Percentiles rank a stretch among this genome's conserved stretches.
These are phyloP conservation scores for Boulengeromyrus knoepffleri DNA, from an alignment of 2,113 vertebrate genomes.

Conservation along the genomic window DNA sequence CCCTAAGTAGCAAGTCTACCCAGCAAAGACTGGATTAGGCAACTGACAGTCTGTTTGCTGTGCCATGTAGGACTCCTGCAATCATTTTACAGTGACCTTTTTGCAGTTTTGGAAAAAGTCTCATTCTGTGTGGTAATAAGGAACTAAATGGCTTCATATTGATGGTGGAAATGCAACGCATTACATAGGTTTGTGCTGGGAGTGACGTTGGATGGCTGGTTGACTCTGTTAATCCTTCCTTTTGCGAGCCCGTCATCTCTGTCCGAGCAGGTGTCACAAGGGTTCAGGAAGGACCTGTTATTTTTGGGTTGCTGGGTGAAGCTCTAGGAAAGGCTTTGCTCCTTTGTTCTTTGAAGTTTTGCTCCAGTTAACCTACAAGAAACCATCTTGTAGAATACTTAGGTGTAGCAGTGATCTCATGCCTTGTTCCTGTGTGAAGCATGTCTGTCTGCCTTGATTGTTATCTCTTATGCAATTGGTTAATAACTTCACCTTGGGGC, in stretches of 20 bases:
- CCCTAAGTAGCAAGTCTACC: slow-evolving; percentile 29
- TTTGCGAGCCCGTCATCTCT: neutral
- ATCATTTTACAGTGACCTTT: neutral
- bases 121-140: neutral
- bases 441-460: neutral
- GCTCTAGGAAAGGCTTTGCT: neutral
- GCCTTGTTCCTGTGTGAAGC: neutral
- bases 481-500: neutral
- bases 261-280: neutral
- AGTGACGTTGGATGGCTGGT: neutral
- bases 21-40: slow-evolving; percentile 34
- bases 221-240: neutral
- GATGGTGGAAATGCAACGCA: neutral
- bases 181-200: neutral
- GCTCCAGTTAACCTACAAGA: neutral
- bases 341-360: neutral
- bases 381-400: neutral
- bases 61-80: neutral
- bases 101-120: neutral
- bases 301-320: neutral
- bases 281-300: neutral
- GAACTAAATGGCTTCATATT: neutral
- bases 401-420: neutral
- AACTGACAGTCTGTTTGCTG: slow-evolving; percentile 26
- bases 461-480: neutral